Percentiles rank a stretch among this genome's conserved stretches.
Conservation (phyloP, 1,140 invertebrate genomes). For the Cotesia typhae region DNA sequence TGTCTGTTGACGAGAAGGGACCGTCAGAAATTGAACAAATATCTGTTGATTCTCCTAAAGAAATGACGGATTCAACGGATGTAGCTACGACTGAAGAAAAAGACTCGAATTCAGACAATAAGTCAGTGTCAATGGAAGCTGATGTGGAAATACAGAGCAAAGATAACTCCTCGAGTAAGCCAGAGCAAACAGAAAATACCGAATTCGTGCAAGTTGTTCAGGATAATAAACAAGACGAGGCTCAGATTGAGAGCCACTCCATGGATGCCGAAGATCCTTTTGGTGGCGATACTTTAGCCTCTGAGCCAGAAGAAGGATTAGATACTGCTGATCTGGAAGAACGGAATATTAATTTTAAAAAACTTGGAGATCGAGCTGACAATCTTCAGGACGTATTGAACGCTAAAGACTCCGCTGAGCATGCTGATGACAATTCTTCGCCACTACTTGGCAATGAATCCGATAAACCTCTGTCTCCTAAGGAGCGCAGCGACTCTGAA, state of each 20-base stretch:
- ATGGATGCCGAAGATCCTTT: slow-evolving; percentile 64
- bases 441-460: slow-evolving; percentile 7
- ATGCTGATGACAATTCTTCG: neutral
- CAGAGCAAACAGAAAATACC: slow-evolving; percentile 49
- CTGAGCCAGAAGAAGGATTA: slow-evolving; percentile 52
- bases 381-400: slow-evolving; percentile 53
- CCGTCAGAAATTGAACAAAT: too few relatives aligned
- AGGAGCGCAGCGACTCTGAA: neutral
- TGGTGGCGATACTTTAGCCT: slow-evolving; percentile 53
- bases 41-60: too few relatives aligned
- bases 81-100: too few relatives aligned
- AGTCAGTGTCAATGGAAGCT: too few relatives aligned
- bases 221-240: slow-evolving; percentile 58
- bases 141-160: too few relatives aligned
- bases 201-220: slow-evolving; percentile 62
- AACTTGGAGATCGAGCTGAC: slow-evolving; percentile 51
- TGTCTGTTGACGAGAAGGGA: too few relatives aligned
- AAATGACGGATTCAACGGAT: too few relatives aligned
- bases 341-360: slow-evolving; percentile 46
- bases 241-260: slow-evolving; percentile 55
- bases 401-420: slow-evolving; percentile 38
- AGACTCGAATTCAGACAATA: too few relatives aligned
- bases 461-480: too few relatives aligned
- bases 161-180: too few relatives aligned
- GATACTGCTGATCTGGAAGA: slow-evolving; percentile 50